Percentiles rank a stretch among this genome's conserved stretches.
Evolutionary conservation across 2,797 vertebrate species (phyloP).

Genomic region (Triplophysa bombifrons): DNA sequence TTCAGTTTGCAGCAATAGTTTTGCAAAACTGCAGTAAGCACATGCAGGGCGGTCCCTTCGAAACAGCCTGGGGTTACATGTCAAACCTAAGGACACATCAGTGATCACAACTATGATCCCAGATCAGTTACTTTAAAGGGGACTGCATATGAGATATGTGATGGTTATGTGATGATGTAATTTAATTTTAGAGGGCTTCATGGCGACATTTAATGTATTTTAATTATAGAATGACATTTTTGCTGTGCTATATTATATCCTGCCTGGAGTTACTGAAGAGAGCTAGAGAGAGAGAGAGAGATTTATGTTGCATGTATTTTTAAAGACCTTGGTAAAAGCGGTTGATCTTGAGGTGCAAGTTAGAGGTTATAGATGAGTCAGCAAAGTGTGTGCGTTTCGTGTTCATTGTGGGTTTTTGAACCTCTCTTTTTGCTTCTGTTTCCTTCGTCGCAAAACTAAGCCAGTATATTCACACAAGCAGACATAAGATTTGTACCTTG

Average conservation of each 20-base stretch:
- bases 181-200: background rate
- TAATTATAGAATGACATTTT: conserved; percentile 13
- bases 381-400: no score
- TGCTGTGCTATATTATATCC: background rate
- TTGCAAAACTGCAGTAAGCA: background rate
- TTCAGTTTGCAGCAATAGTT: background rate
- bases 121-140: background rate
- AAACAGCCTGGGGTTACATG: conserved; percentile 6
- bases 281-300: background rate
- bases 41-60: background rate
- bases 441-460: background rate
- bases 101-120: background rate
- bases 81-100: background rate
- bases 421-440: background rate
- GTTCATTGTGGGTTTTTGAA: no score
- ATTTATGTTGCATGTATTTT: conserved; percentile 22
- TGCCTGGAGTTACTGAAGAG: background rate
- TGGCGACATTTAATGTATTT: conserved; percentile 12
- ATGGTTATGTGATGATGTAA: background rate
- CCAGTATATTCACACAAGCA: background rate
- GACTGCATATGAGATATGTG: background rate
- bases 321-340: conserved; percentile 8
- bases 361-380: conserved; percentile 21
- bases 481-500: background rate
- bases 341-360: conserved; percentile 16